phyloP scores from a whole-genome alignment of 2,888 invertebrate genomes.

The Nomada ruficornis region DNA sequence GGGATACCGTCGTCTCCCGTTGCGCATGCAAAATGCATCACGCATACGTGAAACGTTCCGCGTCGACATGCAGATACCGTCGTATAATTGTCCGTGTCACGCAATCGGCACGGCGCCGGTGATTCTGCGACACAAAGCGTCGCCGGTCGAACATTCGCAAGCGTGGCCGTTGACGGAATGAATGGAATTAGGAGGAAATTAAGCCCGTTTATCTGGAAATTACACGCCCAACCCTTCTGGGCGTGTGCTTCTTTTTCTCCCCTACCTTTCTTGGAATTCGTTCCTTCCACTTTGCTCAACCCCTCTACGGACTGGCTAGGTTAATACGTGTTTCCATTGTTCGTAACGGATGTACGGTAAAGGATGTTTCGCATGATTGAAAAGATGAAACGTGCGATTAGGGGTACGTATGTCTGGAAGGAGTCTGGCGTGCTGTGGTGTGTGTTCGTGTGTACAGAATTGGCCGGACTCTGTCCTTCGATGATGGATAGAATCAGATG shows the following conservation, averaged over 20 bases:
- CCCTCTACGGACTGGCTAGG: neutral
- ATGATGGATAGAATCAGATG: no score
- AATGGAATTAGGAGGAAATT: slow-evolving; percentile 48
- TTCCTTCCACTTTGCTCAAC: neutral
- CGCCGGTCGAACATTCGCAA: slow-evolving; percentile 3
- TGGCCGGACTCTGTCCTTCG: no score
- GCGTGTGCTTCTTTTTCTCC: no score
- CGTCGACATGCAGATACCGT: slow-evolving; percentile 72
- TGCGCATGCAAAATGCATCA: slow-evolving; percentile 53
- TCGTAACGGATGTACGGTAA: neutral
- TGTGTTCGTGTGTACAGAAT: no score
- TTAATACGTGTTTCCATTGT: neutral
- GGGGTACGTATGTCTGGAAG: neutral
- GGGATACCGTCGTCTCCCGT: slow-evolving; percentile 20
- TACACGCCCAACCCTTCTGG: neutral
- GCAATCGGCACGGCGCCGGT: slow-evolving; percentile 66
- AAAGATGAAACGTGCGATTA: neutral
- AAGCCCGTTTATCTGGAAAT: slow-evolving; percentile 20
- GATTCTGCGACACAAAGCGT: slow-evolving; percentile 46
- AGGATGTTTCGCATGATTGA: neutral
- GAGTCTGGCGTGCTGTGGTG: no score
- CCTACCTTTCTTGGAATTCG: neutral
- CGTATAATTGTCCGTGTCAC: slow-evolving; percentile 74
- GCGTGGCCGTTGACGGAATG: slow-evolving; percentile 14
- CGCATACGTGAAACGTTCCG: slow-evolving; percentile 58